Percentiles rank a stretch among this genome's conserved stretches.
These are phyloP conservation scores for Pardalotus punctatus DNA, from an alignment of 2,113 vertebrate species.

Conservation along the genomic window DNA sequence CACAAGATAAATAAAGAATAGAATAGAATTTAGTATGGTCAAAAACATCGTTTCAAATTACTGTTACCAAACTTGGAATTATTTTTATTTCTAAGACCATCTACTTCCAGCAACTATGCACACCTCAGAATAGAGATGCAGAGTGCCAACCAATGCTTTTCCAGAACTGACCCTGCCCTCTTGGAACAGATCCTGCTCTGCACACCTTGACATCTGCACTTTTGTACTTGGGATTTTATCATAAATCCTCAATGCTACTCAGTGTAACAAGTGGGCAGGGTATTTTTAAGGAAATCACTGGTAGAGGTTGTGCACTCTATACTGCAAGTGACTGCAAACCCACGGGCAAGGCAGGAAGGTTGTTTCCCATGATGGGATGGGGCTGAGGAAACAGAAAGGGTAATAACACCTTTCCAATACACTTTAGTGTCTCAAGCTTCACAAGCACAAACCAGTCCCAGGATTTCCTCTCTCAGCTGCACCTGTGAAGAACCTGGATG, in stretches of 20 bases:
- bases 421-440: background rate
- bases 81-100: background rate
- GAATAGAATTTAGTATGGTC: background rate
- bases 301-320: background rate
- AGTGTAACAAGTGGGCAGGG: background rate
- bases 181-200: background rate
- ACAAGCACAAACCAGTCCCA: background rate
- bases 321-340: background rate
- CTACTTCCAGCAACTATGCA: background rate
- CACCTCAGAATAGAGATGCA: background rate
- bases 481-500: background rate
- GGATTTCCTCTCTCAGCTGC: background rate
- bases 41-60: background rate
- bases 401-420: background rate
- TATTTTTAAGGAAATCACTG: background rate
- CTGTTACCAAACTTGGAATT: background rate
- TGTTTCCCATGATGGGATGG: background rate
- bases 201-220: background rate
- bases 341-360: background rate
- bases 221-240: background rate
- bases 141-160: background rate
- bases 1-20: background rate
- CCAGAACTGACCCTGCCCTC: background rate
- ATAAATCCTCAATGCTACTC: background rate
- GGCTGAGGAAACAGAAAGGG: background rate